Conservation (phyloP, 2,113 vertebrate genomes). For the Phyllopteryx taeniolatus region DNA sequence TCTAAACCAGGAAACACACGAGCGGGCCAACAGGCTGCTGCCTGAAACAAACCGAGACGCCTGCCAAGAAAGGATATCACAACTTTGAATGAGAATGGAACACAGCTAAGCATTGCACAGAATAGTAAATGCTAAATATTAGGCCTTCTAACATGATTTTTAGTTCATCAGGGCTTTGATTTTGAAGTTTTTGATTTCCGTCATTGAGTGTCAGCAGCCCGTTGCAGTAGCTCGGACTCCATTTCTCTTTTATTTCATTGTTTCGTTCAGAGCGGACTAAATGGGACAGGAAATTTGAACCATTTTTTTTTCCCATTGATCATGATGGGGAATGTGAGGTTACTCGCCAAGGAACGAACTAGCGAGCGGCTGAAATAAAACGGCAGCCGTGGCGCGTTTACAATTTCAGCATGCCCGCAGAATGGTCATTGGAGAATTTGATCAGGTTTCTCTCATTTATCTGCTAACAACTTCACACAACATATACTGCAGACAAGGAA, state of each 20-base stretch:
- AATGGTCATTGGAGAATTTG: background rate
- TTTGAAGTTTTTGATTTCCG: too few relatives aligned
- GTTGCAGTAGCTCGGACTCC: too few relatives aligned
- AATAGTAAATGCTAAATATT: background rate
- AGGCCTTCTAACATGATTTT: background rate
- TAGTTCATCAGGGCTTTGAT: background rate
- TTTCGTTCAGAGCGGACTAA: background rate
- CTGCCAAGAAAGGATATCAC: background rate
- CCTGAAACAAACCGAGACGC: constrained; percentile 20
- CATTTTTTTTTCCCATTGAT: background rate
- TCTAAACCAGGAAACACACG: constrained; percentile 26
- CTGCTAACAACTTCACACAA: background rate
- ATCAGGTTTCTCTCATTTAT: background rate
- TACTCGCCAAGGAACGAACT: background rate
- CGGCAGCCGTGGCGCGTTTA: background rate
- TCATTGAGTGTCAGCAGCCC: too few relatives aligned
- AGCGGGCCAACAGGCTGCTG: constrained; percentile 23
- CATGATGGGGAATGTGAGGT: background rate
- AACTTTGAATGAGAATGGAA: background rate
- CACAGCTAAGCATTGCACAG: background rate
- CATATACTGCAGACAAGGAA: too few relatives aligned
- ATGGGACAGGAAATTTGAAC: too few relatives aligned
- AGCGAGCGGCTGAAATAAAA: background rate
- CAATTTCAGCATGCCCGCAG: background rate
- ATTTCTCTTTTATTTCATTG: too few relatives aligned